phyloP scores from a whole-genome alignment of 2,888 invertebrate genomes.

The Clitarchus hookeri region DNA sequence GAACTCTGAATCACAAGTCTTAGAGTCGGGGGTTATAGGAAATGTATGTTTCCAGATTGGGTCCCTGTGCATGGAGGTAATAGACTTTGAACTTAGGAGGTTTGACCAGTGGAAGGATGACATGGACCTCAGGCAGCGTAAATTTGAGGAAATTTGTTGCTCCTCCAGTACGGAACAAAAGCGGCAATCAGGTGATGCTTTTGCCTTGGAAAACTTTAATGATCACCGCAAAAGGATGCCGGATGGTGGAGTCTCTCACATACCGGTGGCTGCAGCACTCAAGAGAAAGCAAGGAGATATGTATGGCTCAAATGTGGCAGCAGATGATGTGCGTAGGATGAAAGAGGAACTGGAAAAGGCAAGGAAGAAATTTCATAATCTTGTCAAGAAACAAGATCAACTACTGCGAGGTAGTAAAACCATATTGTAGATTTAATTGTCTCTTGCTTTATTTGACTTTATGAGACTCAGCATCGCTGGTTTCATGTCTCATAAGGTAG shows the following conservation, averaged over 20 bases:
- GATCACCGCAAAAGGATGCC: constrained; percentile 53
- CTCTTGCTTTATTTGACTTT: too few species aligned
- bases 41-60: constrained; percentile 69
- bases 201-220: neutral
- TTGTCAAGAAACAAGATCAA: constrained; percentile 93
- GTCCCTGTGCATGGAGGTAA: constrained; percentile 93
- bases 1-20: too few species aligned
- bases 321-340: constrained; percentile 49
- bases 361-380: constrained; percentile 73
- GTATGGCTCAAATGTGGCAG: constrained; percentile 49
- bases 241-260: constrained; percentile 32
- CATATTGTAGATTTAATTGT: too few species aligned
- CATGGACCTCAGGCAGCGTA: constrained; percentile 61
- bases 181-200: neutral
- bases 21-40: too few species aligned
- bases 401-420: constrained; percentile 66
- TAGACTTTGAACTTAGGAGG: constrained; percentile 91
- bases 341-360: constrained; percentile 79
- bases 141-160: constrained; percentile 48
- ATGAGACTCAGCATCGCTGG: too few species aligned
- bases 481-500: too few species aligned
- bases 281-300: constrained; percentile 47
- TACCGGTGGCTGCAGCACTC: constrained; percentile 37
- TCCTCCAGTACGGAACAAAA: neutral
- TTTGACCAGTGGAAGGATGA: constrained; percentile 91